These are phyloP conservation scores for Sebastes melanostomus DNA, from an alignment of 2,797 vertebrate genomes.

Conservation along the genomic window DNA sequence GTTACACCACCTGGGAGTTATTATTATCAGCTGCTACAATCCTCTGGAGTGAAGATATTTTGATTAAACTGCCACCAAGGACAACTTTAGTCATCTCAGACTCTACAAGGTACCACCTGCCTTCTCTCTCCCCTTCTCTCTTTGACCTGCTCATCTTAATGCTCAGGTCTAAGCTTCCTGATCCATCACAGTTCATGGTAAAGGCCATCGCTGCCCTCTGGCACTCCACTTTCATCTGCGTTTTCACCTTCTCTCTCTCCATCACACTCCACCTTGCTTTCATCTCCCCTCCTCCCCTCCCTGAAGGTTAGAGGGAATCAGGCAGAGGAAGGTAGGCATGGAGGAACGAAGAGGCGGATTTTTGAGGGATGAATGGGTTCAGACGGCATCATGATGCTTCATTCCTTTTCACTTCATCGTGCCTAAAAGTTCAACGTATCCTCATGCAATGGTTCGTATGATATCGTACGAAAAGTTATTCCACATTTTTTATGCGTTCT, in stretches of 20 bases:
- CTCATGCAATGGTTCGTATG: too few relatives aligned
- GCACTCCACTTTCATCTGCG: constrained; percentile 66
- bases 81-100: neutral
- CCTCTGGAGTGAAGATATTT: neutral
- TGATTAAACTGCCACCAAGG: neutral
- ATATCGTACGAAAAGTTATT: too few relatives aligned
- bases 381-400: neutral
- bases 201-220: constrained; percentile 61
- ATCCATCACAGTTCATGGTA: constrained; percentile 69
- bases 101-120: neutral
- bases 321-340: neutral
- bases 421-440: too few relatives aligned
- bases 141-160: constrained; percentile 25
- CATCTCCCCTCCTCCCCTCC: constrained; percentile 14
- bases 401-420: neutral
- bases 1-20: neutral
- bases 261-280: constrained; percentile 36
- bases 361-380: neutral
- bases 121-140: neutral
- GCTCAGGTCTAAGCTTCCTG: constrained; percentile 39
- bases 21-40: neutral
- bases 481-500: too few relatives aligned
- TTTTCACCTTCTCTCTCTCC: constrained; percentile 35
- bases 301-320: constrained; percentile 21
- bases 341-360: neutral